Evolutionary conservation across 2,113 vertebrate species (phyloP).

Genomic region (Anhinga rufa): DNA sequence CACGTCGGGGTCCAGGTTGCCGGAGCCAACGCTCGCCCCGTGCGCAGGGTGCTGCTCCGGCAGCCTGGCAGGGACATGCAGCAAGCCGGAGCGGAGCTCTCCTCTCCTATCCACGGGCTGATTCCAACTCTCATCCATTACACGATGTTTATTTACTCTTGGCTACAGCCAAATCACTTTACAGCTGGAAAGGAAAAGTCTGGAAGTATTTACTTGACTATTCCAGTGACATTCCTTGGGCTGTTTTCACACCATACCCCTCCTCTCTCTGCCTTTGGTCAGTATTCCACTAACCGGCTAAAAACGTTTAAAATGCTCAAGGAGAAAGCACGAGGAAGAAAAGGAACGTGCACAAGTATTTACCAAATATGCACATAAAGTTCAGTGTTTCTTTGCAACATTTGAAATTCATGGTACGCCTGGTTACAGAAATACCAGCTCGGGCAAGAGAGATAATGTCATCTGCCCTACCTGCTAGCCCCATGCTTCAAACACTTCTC

Average conservation of each 20-base stretch:
- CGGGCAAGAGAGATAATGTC: background rate
- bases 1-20: background rate
- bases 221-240: constrained; percentile 5
- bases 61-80: background rate
- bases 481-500: background rate
- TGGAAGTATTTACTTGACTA: constrained; percentile 15
- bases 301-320: background rate
- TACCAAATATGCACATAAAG: background rate
- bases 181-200: background rate
- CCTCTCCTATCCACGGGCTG: background rate
- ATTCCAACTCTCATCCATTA: background rate
- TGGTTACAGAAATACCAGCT: background rate
- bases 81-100: accelerated
- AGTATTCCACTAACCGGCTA: background rate
- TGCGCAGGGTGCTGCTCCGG: background rate
- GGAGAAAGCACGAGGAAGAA: background rate
- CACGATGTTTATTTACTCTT: background rate
- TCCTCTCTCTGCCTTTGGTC: background rate
- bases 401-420: background rate
- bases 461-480: background rate
- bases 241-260: background rate
- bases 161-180: background rate
- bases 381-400: background rate
- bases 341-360: background rate
- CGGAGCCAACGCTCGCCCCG: accelerated